These are phyloP conservation scores for Thermophis baileyi DNA, from an alignment of 2,113 vertebrate species.

Conservation along the genomic window DNA sequence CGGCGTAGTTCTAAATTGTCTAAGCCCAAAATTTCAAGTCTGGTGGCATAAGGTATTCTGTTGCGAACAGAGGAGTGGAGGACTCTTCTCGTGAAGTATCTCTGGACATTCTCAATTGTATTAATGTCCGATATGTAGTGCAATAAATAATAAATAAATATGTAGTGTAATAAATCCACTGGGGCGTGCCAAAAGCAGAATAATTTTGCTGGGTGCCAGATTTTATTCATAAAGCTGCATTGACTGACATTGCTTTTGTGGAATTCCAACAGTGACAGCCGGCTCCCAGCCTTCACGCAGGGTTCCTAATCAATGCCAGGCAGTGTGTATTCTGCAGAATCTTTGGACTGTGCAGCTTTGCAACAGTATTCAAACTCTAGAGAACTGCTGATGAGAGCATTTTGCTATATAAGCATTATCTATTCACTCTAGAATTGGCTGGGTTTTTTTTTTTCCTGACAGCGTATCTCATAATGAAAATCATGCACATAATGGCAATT, in stretches of 20 bases:
- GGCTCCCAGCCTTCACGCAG: not conserved
- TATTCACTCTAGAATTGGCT: not conserved
- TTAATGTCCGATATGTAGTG: too few relatives aligned
- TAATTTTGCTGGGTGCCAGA: not conserved
- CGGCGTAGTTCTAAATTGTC: too few relatives aligned
- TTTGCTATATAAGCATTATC: not conserved
- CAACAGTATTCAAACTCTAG: constrained; percentile 1
- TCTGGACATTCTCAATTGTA: too few relatives aligned
- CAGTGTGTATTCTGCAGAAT: constrained; percentile 6
- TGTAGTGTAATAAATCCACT: not conserved
- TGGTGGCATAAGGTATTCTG: too few relatives aligned
- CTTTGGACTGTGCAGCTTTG: not conserved
- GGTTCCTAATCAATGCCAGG: constrained; percentile 1
- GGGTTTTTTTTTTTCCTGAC: not conserved
- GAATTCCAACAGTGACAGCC: not conserved
- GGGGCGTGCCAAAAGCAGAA: not conserved
- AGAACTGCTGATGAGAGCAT: not conserved
- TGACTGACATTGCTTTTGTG: not conserved
- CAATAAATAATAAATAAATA: too few relatives aligned
- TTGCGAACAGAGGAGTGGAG: too few relatives aligned
- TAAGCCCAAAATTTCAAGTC: too few relatives aligned
- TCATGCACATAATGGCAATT: not conserved
- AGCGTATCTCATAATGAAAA: not conserved
- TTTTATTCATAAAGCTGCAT: not conserved
- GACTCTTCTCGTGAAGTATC: too few relatives aligned